A percentile compares a stretch with the other conserved stretches of the same genome.
Evolutionary conservation across 2,797 vertebrate genomes (phyloP).

Genomic region (Craterocephalus amniculus): DNA sequence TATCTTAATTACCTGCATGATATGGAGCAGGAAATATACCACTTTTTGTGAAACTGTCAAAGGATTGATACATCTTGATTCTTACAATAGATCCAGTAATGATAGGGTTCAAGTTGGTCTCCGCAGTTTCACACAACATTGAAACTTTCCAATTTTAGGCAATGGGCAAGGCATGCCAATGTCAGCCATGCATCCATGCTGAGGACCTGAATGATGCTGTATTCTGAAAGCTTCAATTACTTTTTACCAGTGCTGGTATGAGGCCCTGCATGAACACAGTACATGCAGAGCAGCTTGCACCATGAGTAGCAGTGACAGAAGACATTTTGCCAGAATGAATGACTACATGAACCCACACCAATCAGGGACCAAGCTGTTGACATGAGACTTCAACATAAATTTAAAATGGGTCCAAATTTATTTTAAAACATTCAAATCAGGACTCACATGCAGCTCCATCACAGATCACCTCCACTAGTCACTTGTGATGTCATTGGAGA

Average conservation of each 20-base stretch:
- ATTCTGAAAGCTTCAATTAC: conserved; percentile 7
- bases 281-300: background rate
- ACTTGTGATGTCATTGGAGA: conserved; percentile 29
- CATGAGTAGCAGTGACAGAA: background rate
- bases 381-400: background rate
- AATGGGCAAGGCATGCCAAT: background rate
- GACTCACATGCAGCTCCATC: conserved; percentile 14
- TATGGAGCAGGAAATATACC: background rate
- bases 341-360: background rate
- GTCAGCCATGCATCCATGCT: conserved; percentile 11
- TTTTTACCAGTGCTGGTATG: background rate
- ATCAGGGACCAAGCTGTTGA: background rate
- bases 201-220: background rate
- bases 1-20: too few species aligned
- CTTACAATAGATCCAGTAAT: background rate
- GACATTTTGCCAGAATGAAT: background rate
- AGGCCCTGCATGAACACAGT: background rate
- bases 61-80: too few species aligned
- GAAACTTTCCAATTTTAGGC: conserved; percentile 10
- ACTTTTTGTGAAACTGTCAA: background rate
- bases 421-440: conserved; percentile 24
- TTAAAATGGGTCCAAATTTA: conserved; percentile 5
- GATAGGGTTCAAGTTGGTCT: background rate
- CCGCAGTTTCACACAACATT: conserved; percentile 1
- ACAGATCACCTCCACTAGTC: conserved; percentile 21